A percentile compares a stretch with the other conserved stretches of the same genome.
Evolutionary conservation across 2,797 vertebrate genomes (phyloP).

Genomic region (Leptatherina wallacei): DNA sequence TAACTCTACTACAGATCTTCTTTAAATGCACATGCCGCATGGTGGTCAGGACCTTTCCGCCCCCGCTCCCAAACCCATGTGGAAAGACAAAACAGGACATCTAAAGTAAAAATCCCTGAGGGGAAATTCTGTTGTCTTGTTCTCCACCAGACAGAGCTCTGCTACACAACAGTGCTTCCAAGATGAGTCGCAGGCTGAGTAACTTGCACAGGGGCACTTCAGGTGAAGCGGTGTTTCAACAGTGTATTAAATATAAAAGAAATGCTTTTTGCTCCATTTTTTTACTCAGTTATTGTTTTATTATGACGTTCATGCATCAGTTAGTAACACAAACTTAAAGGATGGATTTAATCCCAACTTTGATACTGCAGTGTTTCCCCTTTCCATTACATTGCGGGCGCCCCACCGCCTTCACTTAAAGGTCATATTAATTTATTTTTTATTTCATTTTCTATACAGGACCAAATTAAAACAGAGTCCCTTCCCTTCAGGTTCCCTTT

Average conservation of each 20-base stretch:
- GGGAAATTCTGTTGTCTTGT: conserved; percentile 11
- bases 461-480: too few relatives aligned
- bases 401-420: too few relatives aligned
- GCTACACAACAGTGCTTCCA: conserved; percentile 41
- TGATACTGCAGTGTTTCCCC: background rate
- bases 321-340: background rate
- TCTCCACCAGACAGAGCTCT: conserved; percentile 22
- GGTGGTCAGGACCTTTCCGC: background rate
- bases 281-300: background rate
- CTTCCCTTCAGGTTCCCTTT: too few relatives aligned
- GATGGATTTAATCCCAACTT: too few relatives aligned
- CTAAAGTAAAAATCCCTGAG: conserved; percentile 9
- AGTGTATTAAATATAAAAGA: background rate
- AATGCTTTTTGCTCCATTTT: background rate
- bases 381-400: too few relatives aligned
- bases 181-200: background rate
- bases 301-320: background rate
- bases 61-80: background rate
- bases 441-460: too few relatives aligned
- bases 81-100: conserved; percentile 1
- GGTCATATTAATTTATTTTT: too few relatives aligned
- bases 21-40: conserved; percentile 3
- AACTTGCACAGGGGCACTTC: conserved; percentile 30
- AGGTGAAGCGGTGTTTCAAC: background rate
- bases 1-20: conserved; percentile 12